Conservation (phyloP, 2,797 vertebrate genomes). For the Strix occidentalis region DNA sequence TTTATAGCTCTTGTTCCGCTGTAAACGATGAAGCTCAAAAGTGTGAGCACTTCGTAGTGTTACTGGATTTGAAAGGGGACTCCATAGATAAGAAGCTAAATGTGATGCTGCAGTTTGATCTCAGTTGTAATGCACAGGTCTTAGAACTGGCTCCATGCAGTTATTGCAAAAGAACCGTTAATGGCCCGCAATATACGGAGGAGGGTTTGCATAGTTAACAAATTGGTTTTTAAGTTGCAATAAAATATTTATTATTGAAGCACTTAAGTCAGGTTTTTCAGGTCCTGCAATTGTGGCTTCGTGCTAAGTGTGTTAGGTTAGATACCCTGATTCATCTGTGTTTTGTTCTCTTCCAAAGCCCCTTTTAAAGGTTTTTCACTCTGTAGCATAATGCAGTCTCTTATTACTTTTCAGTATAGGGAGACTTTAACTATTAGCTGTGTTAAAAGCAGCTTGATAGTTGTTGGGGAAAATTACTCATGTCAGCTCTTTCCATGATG, state of each 20-base stretch:
- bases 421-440: neutral
- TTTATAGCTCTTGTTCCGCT: neutral
- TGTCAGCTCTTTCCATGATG: neutral
- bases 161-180: neutral
- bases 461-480: neutral
- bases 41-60: accelerated
- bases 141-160: neutral
- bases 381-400: neutral
- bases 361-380: neutral
- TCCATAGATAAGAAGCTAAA: neutral
- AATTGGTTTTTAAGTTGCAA: neutral
- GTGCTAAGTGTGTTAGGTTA: neutral
- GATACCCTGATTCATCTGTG: neutral
- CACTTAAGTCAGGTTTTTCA: constrained; percentile 34
- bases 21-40: neutral
- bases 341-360: neutral
- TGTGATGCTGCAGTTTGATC: neutral
- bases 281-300: neutral
- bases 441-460: neutral
- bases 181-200: neutral
- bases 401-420: neutral
- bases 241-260: constrained; percentile 49
- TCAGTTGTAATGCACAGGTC: neutral
- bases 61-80: neutral
- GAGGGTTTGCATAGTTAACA: constrained; percentile 31